Percentiles rank a stretch among this genome's conserved stretches.
Evolutionary conservation across 2,113 vertebrate genomes (phyloP).

Genomic region (Catharus bicknelli): DNA sequence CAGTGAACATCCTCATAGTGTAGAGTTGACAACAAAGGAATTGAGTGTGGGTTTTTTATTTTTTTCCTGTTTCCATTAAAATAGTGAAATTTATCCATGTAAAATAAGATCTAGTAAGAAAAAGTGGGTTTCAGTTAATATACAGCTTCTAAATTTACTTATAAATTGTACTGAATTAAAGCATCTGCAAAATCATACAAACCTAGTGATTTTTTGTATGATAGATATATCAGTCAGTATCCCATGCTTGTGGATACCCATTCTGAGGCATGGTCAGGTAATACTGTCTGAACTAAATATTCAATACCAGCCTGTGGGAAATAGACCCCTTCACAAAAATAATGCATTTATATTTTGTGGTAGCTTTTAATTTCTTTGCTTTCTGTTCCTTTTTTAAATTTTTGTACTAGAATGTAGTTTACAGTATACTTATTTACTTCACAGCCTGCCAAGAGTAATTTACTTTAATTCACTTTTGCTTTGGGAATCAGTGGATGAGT

Average conservation of each 20-base stretch:
- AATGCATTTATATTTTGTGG: neutral
- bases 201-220: neutral
- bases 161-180: neutral
- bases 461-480: neutral
- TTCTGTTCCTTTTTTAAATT: neutral
- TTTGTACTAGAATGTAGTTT: neutral
- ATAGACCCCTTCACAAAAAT: neutral
- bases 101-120: neutral
- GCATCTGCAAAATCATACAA: neutral
- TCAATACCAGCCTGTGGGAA: neutral
- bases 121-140: neutral
- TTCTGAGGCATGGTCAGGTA: neutral
- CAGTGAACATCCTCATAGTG: neutral
- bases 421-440: neutral
- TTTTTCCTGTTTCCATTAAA: neutral
- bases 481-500: neutral
- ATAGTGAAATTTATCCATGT: neutral
- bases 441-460: neutral
- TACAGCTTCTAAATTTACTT: neutral
- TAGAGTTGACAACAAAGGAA: neutral
- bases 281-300: neutral
- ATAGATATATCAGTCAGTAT: neutral
- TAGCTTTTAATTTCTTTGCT: neutral
- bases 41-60: neutral
- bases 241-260: neutral